Evolutionary conservation across 2,113 vertebrate species (phyloP).

Genomic region (Ursus arctos): DNA sequence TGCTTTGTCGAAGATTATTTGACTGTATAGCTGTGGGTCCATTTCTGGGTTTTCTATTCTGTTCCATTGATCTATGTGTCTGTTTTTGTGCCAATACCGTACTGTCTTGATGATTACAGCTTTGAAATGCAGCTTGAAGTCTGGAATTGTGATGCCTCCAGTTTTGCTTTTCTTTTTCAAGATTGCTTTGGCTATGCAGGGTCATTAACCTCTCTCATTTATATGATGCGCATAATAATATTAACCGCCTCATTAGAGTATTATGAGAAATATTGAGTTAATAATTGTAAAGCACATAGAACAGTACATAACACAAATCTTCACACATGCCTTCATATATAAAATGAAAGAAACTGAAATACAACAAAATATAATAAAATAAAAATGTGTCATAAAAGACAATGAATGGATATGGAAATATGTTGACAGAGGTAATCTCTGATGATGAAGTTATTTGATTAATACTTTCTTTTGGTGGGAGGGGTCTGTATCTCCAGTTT

Average conservation of each 20-base stretch:
- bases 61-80: no score
- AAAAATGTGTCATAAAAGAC: neutral
- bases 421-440: neutral
- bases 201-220: neutral
- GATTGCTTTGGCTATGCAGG: neutral
- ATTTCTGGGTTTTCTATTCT: no score
- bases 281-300: neutral
- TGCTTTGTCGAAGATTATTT: no score
- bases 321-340: neutral
- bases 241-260: neutral
- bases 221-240: neutral
- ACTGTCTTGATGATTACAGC: no score
- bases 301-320: neutral
- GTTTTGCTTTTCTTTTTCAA: neutral
- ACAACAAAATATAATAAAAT: neutral
- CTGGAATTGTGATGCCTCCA: neutral
- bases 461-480: neutral
- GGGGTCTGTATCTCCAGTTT: neutral
- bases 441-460: neutral
- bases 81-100: no score
- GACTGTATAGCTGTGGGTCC: no score
- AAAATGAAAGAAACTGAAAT: neutral
- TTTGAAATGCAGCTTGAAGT: neutral
- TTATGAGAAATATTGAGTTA: neutral
- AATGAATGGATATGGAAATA: neutral